Evolutionary conservation across 1,140 invertebrate genomes (phyloP).

Genomic region (Octopus bimaculoides): DNA sequence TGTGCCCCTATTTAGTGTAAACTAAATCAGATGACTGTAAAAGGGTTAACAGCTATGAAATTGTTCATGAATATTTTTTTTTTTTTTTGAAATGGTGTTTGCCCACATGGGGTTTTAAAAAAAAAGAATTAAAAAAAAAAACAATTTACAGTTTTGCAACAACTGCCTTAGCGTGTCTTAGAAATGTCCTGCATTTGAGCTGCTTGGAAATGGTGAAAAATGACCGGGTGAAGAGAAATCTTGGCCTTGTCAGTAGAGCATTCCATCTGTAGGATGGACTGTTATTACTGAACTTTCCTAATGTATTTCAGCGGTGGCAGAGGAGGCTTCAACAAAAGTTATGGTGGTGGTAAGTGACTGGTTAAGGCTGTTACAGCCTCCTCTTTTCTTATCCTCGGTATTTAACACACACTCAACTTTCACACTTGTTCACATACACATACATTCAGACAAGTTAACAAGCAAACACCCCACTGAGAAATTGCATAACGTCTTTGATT

Average conservation of each 20-base stretch:
- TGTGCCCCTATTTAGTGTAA: no score
- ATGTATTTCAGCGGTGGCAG: conserved; percentile 47
- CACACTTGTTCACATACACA: no score
- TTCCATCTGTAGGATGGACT: conserved; percentile 1
- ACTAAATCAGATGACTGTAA: no score
- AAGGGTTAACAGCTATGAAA: no score
- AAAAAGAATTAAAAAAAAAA: conserved; percentile 1
- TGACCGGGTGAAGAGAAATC: neutral
- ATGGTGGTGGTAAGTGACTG: conserved; percentile 47
- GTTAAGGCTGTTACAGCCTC: conserved; percentile 23
- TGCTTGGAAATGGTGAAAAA: conserved; percentile 7
- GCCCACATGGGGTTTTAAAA: neutral
- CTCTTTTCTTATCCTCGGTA: neutral
- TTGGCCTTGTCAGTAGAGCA: conserved; percentile 10
- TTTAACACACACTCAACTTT: no score
- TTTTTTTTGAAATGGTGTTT: neutral
- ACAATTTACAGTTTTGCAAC: conserved; percentile 1
- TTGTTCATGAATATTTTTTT: no score
- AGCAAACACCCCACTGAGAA: no score
- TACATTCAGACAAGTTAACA: no score
- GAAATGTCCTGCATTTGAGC: conserved; percentile 5
- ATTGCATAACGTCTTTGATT: no score
- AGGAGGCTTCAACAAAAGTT: conserved; percentile 47
- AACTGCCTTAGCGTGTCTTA: conserved; percentile 1
- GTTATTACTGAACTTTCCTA: conserved; percentile 12